phyloP scores from a whole-genome alignment of 2,888 invertebrate species.

The Aquatica leii region DNA sequence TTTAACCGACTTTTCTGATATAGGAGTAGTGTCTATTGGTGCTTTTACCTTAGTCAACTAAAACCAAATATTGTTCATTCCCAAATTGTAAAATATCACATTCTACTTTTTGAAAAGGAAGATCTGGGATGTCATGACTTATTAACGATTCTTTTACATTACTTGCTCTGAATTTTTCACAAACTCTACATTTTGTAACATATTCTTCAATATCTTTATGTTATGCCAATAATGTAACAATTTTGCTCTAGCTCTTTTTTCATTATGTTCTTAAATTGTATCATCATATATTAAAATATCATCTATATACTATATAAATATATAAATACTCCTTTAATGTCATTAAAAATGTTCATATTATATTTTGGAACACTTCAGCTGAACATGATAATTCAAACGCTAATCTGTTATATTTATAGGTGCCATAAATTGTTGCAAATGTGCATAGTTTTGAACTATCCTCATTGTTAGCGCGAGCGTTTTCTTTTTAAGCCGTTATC shows the following conservation, averaged over 20 bases:
- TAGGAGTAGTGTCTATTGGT: no score
- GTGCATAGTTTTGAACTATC: no score
- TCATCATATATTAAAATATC: no score
- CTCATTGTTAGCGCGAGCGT: no score
- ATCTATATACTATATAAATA: not conserved
- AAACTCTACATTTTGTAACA: not conserved
- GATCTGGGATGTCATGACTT: slow-evolving; percentile 1
- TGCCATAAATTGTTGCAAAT: not conserved
- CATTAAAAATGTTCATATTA: not conserved
- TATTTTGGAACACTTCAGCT: not conserved
- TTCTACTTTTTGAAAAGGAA: no score
- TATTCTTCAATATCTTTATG: no score
- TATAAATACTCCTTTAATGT: not conserved
- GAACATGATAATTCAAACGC: not conserved
- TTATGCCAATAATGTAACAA: slow-evolving; percentile 3
- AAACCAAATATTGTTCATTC: slow-evolving; percentile 8
- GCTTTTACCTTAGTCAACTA: not conserved
- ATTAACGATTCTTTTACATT: not conserved
- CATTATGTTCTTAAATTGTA: no score
- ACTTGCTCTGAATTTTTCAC: slow-evolving; percentile 6
- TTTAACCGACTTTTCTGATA: no score
- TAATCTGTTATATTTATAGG: not conserved
- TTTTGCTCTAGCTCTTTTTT: no score
- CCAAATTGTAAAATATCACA: no score
- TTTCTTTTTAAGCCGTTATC: no score